These are phyloP conservation scores for Struthio camelus DNA, from an alignment of 2,113 vertebrate species.

Conservation along the genomic window DNA sequence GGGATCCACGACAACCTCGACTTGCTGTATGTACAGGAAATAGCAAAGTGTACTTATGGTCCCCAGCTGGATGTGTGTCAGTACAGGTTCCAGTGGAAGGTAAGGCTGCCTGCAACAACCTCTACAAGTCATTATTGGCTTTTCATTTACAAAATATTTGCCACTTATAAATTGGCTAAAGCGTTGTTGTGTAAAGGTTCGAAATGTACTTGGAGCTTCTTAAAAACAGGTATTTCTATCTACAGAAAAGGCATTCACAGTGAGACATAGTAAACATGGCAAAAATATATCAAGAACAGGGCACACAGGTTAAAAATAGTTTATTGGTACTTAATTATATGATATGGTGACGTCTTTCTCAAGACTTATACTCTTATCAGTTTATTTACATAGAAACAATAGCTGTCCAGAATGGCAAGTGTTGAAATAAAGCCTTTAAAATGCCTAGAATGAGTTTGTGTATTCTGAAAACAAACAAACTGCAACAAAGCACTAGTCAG, in stretches of 20 bases:
- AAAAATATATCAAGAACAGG: background rate
- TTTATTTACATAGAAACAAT: background rate
- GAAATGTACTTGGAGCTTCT: background rate
- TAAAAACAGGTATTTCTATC: background rate
- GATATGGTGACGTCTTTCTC: background rate
- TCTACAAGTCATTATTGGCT: background rate
- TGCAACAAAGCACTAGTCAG: background rate
- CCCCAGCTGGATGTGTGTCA: constrained; percentile 84
- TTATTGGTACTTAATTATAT: background rate
- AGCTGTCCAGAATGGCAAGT: background rate
- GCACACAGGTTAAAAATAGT: background rate
- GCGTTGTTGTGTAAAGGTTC: background rate
- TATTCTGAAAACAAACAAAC: background rate
- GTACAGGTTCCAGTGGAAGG: constrained; percentile 90
- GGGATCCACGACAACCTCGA: constrained; percentile 86
- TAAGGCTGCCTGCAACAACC: constrained; percentile 42
- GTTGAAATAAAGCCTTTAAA: background rate
- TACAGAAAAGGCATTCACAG: background rate
- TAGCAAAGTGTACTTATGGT: constrained; percentile 89
- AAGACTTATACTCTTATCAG: background rate
- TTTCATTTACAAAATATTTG: fast-evolving
- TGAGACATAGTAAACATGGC: background rate
- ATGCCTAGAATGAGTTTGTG: fast-evolving
- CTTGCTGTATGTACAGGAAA: constrained; percentile 90
- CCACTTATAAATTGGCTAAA: fast-evolving